Evolutionary conservation across 2,888 invertebrate genomes (phyloP), one percentile per base, ranked within the genome.

Genomic region (Crioceris asparagi): DNA sequence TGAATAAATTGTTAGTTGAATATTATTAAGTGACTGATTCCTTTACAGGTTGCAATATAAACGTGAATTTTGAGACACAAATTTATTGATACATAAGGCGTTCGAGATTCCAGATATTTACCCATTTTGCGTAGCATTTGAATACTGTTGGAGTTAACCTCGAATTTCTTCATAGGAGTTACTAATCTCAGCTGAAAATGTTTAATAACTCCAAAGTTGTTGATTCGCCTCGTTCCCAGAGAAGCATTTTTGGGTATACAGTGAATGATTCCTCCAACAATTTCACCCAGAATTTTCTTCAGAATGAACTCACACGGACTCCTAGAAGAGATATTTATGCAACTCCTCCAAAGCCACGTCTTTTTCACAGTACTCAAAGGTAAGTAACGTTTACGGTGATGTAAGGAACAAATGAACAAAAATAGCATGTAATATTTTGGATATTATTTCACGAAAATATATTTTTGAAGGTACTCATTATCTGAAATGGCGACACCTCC

Each of bases 261-360:
- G 12, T 35, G 11, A 44, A 45, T 26, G 47, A 46, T 5, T 39
- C 42, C 8, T 21, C 31, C n/a, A 44, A 50, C 35, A 47, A 46
- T 8, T 33, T 42, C 3, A 18, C 34, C 18, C 37, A 30, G 21
- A 43, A 35, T 19, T 39, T 44, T 36, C 14, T 40, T n/a, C 27
- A 29, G 18, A 53, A 53, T 12, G 47, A 50, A 46, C 43, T 51
- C 29, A 54, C 54, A 31, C 53, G 53, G 25, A 54, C 54, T 3
- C 54, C 54, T 16, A 39, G 50, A 17, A 45, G 41, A 35, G 38
- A 41, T 7, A 50, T 41, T 30, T 36, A 42, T 29, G 42, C 50
- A 29, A 37, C 51, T 14, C 47, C 53, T 32, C 44, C 51, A 29
- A 47, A 48, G 32, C 39, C 45, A 16, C 38, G 36, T 29, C 40